Conservation (phyloP, 2,888 invertebrate species). For the Creontiades dilutus region DNA sequence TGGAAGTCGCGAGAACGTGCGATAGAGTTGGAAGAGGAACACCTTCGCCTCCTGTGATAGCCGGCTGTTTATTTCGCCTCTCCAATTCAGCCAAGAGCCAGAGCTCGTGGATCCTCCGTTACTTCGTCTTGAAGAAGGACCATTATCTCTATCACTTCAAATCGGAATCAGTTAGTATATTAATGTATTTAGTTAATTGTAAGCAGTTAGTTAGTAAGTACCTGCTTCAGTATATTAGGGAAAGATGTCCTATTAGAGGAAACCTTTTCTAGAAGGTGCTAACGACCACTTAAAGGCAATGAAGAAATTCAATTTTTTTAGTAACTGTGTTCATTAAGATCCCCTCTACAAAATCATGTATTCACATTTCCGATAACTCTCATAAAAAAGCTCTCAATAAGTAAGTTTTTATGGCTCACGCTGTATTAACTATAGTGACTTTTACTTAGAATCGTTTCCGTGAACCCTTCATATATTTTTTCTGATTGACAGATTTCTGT, state of each 20-base stretch:
- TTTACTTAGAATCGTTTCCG: too few species aligned
- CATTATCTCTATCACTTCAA: slow-evolving; percentile 97
- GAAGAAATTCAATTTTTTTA: too few species aligned
- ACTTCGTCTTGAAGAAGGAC: slow-evolving; percentile 94
- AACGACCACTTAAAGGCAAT: too few species aligned
- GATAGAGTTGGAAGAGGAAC: slow-evolving; percentile 86
- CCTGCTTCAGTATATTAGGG: too few species aligned
- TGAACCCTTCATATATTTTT: not conserved
- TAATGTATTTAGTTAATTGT: not conserved
- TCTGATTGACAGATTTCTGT: not conserved
- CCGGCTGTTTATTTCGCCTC: slow-evolving; percentile 76
- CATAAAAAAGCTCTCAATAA: too few species aligned
- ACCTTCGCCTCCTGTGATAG: slow-evolving; percentile 82
- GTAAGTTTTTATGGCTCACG: too few species aligned
- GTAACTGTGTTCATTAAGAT: too few species aligned
- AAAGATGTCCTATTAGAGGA: too few species aligned
- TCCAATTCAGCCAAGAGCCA: slow-evolving; percentile 76
- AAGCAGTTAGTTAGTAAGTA: not conserved
- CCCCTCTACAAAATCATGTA: too few species aligned
- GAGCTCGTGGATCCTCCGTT: slow-evolving; percentile 88
- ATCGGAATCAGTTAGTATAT: slow-evolving; percentile 87
- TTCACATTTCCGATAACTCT: too few species aligned
- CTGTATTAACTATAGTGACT: too few species aligned
- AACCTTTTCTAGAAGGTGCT: too few species aligned
- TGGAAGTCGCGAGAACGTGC: slow-evolving; percentile 93